These are phyloP conservation scores for Ictalurus punctatus DNA, from an alignment of 2,113 vertebrate genomes.

Conservation along the genomic window DNA sequence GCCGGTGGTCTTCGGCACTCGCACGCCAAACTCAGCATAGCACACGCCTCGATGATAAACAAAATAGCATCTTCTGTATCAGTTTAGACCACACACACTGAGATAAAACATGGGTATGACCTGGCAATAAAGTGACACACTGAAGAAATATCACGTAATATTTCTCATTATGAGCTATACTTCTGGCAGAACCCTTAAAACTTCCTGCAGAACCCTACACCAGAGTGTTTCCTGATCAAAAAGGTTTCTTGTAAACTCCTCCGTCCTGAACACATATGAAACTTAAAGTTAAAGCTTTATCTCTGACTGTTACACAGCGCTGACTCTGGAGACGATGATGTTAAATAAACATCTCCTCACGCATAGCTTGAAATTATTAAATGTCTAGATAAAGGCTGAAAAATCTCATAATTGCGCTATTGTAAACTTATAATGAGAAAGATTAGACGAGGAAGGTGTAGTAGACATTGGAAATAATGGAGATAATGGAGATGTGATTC, in stretches of 20 bases:
- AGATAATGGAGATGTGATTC: neutral
- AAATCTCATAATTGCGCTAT: neutral
- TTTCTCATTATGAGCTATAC: neutral
- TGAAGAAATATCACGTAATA: neutral
- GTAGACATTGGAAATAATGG: neutral
- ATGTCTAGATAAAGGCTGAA: neutral
- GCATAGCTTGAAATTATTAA: neutral
- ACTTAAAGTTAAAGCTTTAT: neutral
- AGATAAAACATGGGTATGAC: no score
- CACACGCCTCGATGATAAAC: conserved; percentile 80
- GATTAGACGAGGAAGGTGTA: neutral
- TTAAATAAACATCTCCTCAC: neutral
- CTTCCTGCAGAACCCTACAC: neutral
- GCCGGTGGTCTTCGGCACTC: conserved; percentile 94
- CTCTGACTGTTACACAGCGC: neutral
- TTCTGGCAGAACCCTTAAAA: neutral
- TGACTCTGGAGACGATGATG: neutral
- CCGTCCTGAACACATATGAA: neutral
- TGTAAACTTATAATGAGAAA: neutral
- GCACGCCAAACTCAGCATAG: conserved; percentile 95
- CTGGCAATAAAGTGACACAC: neutral
- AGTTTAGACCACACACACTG: neutral
- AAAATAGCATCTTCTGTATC: neutral
- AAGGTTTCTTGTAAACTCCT: neutral
- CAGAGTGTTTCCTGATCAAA: neutral